Base-by-base conservation (phyloP, 2,797 vertebrate genomes). In the Mionectes olivaceus region DNA sequence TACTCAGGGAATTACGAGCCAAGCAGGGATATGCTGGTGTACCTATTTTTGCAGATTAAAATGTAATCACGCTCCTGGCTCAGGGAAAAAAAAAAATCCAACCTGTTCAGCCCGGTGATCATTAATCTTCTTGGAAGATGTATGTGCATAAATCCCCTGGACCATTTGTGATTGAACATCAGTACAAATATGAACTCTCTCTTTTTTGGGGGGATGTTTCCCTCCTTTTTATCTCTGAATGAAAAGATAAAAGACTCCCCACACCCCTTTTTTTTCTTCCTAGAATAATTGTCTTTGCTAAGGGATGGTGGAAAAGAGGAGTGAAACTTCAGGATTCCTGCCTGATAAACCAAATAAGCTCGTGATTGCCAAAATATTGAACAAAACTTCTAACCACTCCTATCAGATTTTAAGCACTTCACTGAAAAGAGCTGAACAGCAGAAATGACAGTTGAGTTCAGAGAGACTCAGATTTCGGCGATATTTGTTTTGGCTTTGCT, bases 21-120 rank as follows among this genome's bases (percentile, higher is more conserved):
- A 52, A 86, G 30, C 19, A 67, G 59, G 53, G 90, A 57, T 70
- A n/a, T 28, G 65, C 75, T 87, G 78, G 4, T n/a, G 60, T 41
- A 83, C 32, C 49, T 77, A 2, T 49, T 89, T 92, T 85, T 64
- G 41, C 49, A 75, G 89, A 96, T 95, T 92, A 92, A 88, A 87
- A 85, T 46, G 35, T 93, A 95, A 90, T 85, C 79, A 44, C 11
- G 44, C 33, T 93, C 43, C 52, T 69, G 83, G 85, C 69, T 94
- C 47, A 68, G 87, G 43, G 27, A 52, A 5, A 44, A 81, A 81
- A 53, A 41, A 19, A 70, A 24, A 79, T 44, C 52, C 14, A 11
- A 87, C 86, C 94, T 89, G 60, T 69, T 95, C 71, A 71, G 49
- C 75, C 68, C 1, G 1, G 43, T 7, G 21, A 71, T 69, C 43